Conservation (phyloP, 2,113 vertebrate genomes). For the Holacanthus passer region DNA sequence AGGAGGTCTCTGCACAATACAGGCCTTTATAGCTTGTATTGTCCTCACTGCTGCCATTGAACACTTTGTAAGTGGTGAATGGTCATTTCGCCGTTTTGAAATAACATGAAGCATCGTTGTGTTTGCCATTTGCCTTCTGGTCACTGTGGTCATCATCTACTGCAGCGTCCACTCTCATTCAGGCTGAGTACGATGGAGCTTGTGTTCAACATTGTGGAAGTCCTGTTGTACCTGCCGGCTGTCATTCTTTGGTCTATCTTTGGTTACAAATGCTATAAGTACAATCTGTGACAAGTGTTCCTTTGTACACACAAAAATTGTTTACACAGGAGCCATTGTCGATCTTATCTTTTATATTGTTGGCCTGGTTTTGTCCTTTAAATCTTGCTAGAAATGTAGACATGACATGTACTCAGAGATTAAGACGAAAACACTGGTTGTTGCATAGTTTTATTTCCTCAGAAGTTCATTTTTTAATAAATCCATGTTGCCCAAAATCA, state of each 20-base stretch:
- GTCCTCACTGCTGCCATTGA: conserved; percentile 66
- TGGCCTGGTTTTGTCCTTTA: conserved; percentile 80
- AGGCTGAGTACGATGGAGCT: conserved; percentile 73
- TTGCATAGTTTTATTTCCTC: not conserved
- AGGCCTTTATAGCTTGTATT: conserved; percentile 83
- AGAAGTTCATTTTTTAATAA: not conserved
- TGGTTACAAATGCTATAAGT: conserved; percentile 38
- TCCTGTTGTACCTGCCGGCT: conserved; percentile 80
- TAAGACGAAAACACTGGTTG: not conserved
- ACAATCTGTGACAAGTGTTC: conserved; percentile 46
- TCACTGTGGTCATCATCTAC: conserved; percentile 81
- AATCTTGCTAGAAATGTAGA: conserved; percentile 12
- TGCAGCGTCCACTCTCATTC: conserved; percentile 46
- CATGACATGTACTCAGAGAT: no score
- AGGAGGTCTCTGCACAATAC: conserved; percentile 82
- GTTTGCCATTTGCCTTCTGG: conserved; percentile 83
- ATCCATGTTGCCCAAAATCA: not conserved
- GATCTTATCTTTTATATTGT: conserved; percentile 84
- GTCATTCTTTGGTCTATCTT: conserved; percentile 81
- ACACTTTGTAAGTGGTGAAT: conserved; percentile 44
- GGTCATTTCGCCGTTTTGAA: not conserved
- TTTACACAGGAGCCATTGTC: conserved; percentile 79
- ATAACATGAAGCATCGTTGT: conserved; percentile 79
- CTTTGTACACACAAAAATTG: conserved; percentile 55
- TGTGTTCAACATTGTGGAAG: conserved; percentile 75